Evolutionary conservation across 2,888 invertebrate genomes (phyloP).

Genomic region (Melinaea marsaeus): DNA sequence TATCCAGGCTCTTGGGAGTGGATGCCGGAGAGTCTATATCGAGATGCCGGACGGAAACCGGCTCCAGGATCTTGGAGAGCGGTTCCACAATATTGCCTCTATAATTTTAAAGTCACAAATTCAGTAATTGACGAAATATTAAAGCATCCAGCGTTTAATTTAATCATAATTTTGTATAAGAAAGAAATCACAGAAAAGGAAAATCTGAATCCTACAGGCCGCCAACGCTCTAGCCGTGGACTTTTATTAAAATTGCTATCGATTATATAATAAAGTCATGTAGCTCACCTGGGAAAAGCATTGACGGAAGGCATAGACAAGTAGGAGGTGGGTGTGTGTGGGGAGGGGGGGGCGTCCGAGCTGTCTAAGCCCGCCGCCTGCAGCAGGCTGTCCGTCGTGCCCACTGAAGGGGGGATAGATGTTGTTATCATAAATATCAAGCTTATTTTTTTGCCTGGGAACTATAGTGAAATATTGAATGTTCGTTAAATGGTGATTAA

Average conservation of each 20-base stretch:
- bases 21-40: slow-evolving; percentile 74
- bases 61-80: slow-evolving; percentile 86
- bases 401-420: slow-evolving; percentile 44
- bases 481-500: too few species aligned
- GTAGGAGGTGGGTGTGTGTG: slow-evolving; percentile 85
- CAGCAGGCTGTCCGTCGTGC: slow-evolving; percentile 68
- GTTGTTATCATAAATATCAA: neutral
- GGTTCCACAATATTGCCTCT: slow-evolving; percentile 87
- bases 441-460: too few species aligned
- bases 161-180: too few species aligned
- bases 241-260: too few species aligned
- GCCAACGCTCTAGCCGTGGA: too few species aligned
- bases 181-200: too few species aligned
- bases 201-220: too few species aligned
- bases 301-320: slow-evolving; percentile 92
- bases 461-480: too few species aligned
- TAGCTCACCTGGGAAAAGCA: slow-evolving; percentile 84
- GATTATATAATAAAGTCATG: too few species aligned
- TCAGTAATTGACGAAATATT: slow-evolving; percentile 9
- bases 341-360: slow-evolving; percentile 62
- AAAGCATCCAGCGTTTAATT: too few species aligned
- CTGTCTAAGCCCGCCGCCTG: slow-evolving; percentile 69
- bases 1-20: slow-evolving; percentile 44
- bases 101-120: slow-evolving; percentile 27
- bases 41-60: slow-evolving; percentile 85